These are phyloP conservation scores for Chymomyza costata DNA, from an alignment of 1,140 invertebrate species.

Conservation along the genomic window DNA sequence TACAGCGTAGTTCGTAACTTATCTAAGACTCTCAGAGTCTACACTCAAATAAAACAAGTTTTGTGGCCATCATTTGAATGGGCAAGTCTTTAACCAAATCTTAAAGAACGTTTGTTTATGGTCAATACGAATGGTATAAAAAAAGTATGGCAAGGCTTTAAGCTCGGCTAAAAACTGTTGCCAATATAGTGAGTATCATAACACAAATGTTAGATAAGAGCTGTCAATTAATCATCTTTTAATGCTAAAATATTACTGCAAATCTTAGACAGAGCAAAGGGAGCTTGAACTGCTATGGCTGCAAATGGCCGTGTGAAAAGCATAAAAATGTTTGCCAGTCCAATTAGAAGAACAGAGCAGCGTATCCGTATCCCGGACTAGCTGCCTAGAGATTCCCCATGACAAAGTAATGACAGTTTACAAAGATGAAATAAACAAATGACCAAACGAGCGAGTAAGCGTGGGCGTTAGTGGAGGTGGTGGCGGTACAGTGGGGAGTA, in stretches of 20 bases:
- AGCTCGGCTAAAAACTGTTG: no score
- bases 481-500: no score
- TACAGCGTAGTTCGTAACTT: no score
- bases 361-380: no score
- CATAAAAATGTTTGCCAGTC: constrained; percentile 39
- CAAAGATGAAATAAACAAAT: constrained; percentile 71
- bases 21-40: no score
- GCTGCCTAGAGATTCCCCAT: constrained; percentile 49
- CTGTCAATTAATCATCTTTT: constrained; percentile 61
- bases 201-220: constrained; percentile 57
- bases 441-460: constrained; percentile 30
- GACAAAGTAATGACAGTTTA: constrained; percentile 71
- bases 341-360: constrained; percentile 47
- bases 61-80: no score
- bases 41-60: no score
- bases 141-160: no score
- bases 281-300: neutral
- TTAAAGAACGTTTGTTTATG: no score
- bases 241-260: constrained; percentile 26
- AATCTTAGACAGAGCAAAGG: neutral
- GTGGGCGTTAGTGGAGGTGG: neutral
- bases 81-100: no score
- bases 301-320: constrained; percentile 42
- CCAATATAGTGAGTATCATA: no score
- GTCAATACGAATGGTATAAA: no score